These are phyloP conservation scores for Helicolenus hilgendorfi DNA, from an alignment of 2,797 vertebrate species.

Conservation along the genomic window DNA sequence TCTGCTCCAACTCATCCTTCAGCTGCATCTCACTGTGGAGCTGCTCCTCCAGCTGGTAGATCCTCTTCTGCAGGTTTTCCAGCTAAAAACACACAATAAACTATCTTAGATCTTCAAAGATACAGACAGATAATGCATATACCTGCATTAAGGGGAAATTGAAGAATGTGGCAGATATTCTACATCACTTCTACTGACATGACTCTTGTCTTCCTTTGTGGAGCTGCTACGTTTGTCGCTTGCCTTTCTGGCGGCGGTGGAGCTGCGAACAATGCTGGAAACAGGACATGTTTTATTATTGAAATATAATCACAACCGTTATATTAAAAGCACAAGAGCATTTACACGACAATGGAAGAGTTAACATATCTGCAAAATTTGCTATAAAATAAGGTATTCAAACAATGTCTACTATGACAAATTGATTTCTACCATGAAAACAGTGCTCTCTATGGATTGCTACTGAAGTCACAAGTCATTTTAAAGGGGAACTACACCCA, in stretches of 20 bases:
- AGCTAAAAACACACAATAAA: constrained; percentile 86
- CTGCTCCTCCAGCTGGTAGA: constrained; percentile 97
- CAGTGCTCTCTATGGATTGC: neutral
- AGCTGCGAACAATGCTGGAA: constrained; percentile 90
- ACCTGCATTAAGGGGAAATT: neutral
- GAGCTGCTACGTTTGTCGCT: constrained; percentile 94
- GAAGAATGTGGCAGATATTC: neutral
- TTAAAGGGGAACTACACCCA: neutral
- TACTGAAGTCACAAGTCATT: neutral
- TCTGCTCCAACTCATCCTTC: constrained; percentile 99
- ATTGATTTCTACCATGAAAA: neutral
- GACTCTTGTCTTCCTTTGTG: constrained; percentile 95
- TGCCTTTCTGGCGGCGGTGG: constrained; percentile 91
- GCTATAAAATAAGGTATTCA: neutral
- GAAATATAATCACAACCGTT: neutral
- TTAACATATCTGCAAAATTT: neutral
- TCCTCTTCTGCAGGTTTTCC: constrained; percentile 97
- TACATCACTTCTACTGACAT: constrained; percentile 88
- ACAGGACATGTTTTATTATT: neutral
- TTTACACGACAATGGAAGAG: neutral
- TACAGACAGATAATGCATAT: neutral
- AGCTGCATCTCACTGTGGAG: constrained; percentile 98
- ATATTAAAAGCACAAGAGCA: neutral
- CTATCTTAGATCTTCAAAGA: neutral
- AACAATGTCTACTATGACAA: neutral